Base-by-base conservation (phyloP, 1,140 invertebrate genomes). In the Drosophila melanica region DNA sequence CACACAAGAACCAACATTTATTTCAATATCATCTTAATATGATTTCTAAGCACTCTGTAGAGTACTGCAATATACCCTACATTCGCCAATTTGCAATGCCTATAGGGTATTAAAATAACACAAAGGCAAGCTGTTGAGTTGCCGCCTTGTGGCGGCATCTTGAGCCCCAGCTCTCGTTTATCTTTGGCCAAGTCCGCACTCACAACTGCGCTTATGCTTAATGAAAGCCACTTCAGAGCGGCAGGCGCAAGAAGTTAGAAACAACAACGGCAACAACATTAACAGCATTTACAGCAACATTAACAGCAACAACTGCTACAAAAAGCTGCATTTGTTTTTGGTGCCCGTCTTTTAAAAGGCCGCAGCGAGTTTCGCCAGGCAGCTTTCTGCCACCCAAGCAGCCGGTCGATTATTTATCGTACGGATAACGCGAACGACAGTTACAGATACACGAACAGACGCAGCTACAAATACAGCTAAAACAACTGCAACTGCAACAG, bases 201-300 rank as follows among this genome's bases (percentile, higher is more conserved):
- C 63, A 62, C 30, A 44, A 14, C 39, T 58, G 78, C 44, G 59
- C 44, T 50, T 48, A 62, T 51, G 57, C 66, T 63, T 78, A 84
- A 82, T 79, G 78, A 79, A 79, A 76, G 75, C 74, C 75, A 84
- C 65, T 75, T 48, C 5, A 27, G 27, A 27, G 27, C 27, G 27
- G 27, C 27, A 7, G 27, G 27, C 27, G 33, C 47, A 63, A 48
- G 57, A 35, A 51, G 48, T 51, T 30, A 44, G 59, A 41, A 60
- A 50, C 60, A 41, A 20, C 51, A 71, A 42, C 39, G 47, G 30
- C n/a, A 37, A 30, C 39, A 65, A 23, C 14, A 64, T 11, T 18
- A 41, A 51, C 59, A 42, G 33, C 47, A 42, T 30, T 42, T 50
- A 53, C 20, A 58, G 9, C 35, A 64, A 53, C 47, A 63, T 27